phyloP scores from a whole-genome alignment of 2,888 invertebrate species.

The Trichogramma dendrolimi region DNA sequence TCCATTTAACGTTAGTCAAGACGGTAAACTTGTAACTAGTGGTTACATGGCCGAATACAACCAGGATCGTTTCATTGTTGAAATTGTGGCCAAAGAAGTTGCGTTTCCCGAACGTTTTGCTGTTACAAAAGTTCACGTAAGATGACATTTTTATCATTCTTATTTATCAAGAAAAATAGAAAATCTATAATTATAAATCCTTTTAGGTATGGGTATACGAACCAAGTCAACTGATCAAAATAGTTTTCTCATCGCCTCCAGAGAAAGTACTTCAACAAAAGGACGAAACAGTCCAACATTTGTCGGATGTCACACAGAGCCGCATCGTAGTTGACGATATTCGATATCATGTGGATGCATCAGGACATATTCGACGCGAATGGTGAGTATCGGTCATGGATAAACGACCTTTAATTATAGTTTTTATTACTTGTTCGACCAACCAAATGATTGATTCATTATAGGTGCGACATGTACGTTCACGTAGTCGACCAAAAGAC shows the following conservation, averaged over 20 bases:
- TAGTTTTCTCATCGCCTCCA: constrained; percentile 79
- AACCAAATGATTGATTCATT: constrained; percentile 12
- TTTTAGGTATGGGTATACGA: constrained; percentile 84
- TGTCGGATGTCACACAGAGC: constrained; percentile 73
- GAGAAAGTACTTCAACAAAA: constrained; percentile 69
- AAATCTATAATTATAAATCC: constrained; percentile 6
- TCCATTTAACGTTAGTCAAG: constrained; percentile 74
- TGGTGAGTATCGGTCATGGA: constrained; percentile 54
- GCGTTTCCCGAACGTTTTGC: constrained; percentile 76
- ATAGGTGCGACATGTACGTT: constrained; percentile 81
- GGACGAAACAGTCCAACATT: constrained; percentile 66
- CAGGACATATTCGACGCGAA: constrained; percentile 62
- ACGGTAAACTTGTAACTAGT: constrained; percentile 70
- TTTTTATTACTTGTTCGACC: background rate
- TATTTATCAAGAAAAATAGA: constrained; percentile 2
- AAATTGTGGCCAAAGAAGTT: constrained; percentile 77
- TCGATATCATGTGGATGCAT: constrained; percentile 67
- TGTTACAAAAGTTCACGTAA: constrained; percentile 72
- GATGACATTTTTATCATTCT: constrained; percentile 42
- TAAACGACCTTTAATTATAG: constrained; percentile 31
- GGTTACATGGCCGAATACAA: constrained; percentile 84
- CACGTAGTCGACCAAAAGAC: constrained; percentile 73
- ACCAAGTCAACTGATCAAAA: constrained; percentile 74
- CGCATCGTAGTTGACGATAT: constrained; percentile 77
- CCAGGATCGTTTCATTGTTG: constrained; percentile 80